Percentiles rank a stretch among this genome's conserved stretches.
Conservation (phyloP, 2,888 invertebrate genomes). For the Cheilosia soror region DNA sequence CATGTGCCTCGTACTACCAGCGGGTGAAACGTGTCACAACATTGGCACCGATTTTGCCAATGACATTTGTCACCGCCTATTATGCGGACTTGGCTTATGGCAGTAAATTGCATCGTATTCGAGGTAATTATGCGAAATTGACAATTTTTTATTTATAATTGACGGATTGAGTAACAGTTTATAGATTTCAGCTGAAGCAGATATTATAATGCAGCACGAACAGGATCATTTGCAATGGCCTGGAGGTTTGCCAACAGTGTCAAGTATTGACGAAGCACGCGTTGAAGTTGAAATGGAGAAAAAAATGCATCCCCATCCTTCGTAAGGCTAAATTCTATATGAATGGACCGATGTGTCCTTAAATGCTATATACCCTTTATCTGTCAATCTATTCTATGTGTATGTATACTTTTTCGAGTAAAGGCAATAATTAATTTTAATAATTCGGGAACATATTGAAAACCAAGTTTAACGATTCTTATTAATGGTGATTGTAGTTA, state of each 20-base stretch:
- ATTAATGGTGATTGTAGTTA: too few species aligned
- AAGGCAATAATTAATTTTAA: slow-evolving; percentile 39
- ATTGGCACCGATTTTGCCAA: slow-evolving; percentile 88
- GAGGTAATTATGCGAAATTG: slow-evolving; percentile 85
- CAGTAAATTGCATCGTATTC: slow-evolving; percentile 89
- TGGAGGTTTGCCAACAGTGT: slow-evolving; percentile 89
- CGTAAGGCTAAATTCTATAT: slow-evolving; percentile 77
- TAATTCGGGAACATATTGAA: slow-evolving; percentile 7
- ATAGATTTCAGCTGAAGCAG: slow-evolving; percentile 87
- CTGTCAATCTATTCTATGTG: neutral
- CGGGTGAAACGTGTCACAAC: slow-evolving; percentile 86
- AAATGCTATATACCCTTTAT: neutral
- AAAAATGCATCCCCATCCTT: slow-evolving; percentile 86
- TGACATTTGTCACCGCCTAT: slow-evolving; percentile 89
- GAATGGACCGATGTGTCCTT: neutral
- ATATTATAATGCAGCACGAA: slow-evolving; percentile 91
- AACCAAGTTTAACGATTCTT: neutral
- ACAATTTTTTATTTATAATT: neutral
- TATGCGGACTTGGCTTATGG: slow-evolving; percentile 91
- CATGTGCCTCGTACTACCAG: slow-evolving; percentile 85
- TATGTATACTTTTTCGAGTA: slow-evolving; percentile 12
- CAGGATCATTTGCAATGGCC: slow-evolving; percentile 88
- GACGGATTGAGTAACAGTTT: slow-evolving; percentile 18
- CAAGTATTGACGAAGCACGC: slow-evolving; percentile 88
- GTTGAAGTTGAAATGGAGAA: slow-evolving; percentile 87